These are phyloP conservation scores for Drosophila paramelanica DNA, from an alignment of 2,888 invertebrate species.

Conservation along the genomic window DNA sequence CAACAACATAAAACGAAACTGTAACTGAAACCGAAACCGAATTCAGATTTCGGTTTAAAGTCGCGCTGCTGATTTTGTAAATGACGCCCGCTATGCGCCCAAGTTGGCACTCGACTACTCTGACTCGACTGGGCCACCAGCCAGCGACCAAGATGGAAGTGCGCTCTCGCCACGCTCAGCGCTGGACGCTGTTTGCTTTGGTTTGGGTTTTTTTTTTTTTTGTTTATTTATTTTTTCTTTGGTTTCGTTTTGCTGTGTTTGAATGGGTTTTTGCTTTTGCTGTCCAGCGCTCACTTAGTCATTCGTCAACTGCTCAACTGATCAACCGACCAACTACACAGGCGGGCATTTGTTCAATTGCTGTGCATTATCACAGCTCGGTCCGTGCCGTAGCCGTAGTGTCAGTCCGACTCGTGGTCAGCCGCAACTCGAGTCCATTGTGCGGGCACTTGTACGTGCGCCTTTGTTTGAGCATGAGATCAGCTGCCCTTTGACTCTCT, in stretches of 20 bases:
- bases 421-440: background rate
- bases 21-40: constrained; percentile 23
- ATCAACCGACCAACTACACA: constrained; percentile 28
- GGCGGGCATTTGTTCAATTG: constrained; percentile 44
- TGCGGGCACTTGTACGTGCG: background rate
- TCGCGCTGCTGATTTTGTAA: constrained; percentile 39
- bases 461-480: constrained; percentile 7
- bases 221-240: constrained; percentile 20
- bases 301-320: constrained; percentile 28
- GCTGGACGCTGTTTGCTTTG: constrained; percentile 14
- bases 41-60: constrained; percentile 33
- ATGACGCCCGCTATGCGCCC: constrained; percentile 70
- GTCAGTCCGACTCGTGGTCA: constrained; percentile 8
- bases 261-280: constrained; percentile 35
- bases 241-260: constrained; percentile 31
- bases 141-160: constrained; percentile 45
- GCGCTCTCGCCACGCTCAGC: constrained; percentile 14
- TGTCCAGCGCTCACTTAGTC: constrained; percentile 51
- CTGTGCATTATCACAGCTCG: constrained; percentile 36
- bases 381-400: too few species aligned
- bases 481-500: constrained; percentile 10
- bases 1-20: constrained; percentile 25
- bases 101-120: constrained; percentile 68
- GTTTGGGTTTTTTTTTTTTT: constrained; percentile 36
- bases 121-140: constrained; percentile 22